Percentiles rank a stretch among this genome's conserved stretches.
Conservation (phyloP, 2,113 vertebrate genomes). For the Tricholaema leucomelas region DNA sequence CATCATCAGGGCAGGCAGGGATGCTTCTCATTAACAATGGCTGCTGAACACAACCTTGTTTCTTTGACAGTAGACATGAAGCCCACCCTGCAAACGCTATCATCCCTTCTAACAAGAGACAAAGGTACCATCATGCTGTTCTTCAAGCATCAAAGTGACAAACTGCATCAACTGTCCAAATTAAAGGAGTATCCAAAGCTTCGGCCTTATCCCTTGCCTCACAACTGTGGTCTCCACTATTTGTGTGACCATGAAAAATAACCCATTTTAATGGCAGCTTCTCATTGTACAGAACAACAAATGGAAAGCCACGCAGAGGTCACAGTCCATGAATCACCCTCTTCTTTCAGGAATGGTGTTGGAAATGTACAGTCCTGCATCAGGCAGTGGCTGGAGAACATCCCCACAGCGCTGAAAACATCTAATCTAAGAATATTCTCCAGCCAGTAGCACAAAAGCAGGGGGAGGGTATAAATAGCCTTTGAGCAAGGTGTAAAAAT, state of each 20-base stretch:
- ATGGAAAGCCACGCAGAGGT: not conserved
- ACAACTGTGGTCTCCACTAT: fast-evolving
- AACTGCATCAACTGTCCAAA: not conserved
- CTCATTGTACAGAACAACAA: not conserved
- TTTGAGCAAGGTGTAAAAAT: slow-evolving; percentile 36
- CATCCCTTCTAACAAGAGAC: not conserved
- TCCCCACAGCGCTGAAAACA: not conserved
- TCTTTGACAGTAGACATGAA: not conserved
- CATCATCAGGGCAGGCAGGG: not conserved
- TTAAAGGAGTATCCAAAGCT: not conserved
- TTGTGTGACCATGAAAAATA: not conserved
- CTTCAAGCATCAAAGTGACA: not conserved
- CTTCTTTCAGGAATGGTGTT: not conserved
- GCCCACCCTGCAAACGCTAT: not conserved
- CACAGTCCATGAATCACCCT: fast-evolving
- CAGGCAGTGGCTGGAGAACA: not conserved
- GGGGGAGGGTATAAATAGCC: slow-evolving; percentile 19
- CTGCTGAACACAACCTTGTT: not conserved
- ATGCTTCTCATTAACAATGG: not conserved
- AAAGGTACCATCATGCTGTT: not conserved
- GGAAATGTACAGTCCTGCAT: not conserved
- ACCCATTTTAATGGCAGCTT: not conserved
- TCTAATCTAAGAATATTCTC: not conserved
- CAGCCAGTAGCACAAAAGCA: slow-evolving; percentile 24
- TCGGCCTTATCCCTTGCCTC: not conserved